Evolutionary conservation across 2,888 invertebrate genomes (phyloP), one percentile per base, ranked within the genome.

Genomic region (Timandra comae): DNA sequence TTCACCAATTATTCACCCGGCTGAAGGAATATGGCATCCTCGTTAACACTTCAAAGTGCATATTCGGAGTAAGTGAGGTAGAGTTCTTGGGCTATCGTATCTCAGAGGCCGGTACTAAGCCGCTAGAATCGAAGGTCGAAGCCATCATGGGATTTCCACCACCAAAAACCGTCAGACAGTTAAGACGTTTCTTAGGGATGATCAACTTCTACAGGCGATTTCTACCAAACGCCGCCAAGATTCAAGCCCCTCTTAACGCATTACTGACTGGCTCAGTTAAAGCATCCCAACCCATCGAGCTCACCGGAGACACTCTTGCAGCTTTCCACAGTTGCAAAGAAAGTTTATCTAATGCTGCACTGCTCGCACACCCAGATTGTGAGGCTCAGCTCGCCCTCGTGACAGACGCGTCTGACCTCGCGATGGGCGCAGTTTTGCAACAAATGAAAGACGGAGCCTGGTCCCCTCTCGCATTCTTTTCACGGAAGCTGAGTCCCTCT

Each of bases 401-500:
- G 0, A 57, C 57, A 0, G 72, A 76, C 33, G 74, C 74, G 1
- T 76, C 73, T 0, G 63, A 71, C 23, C 34, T 21, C 1, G 59
- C 71, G 1, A 54, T 73, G 2, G 75, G 74, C 1, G 69, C 67
- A 1, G 62, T 55, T 0, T 29, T 79, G 6, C 66, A 77, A 30
- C 74, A 75, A 39, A 12, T 27, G 0, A 35, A 41, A 2, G 28
- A 48, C 3, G 30, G 41, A 7, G 9, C 33, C 0, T 59, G 63
- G 57, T 41, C 69, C 41, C 71, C 72, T 0, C 31, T 74, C 2
- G 62, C 60, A 1, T 76, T 72, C 31, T 73, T 63, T 33, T 70
- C 67, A 1, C 46, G 43, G 24, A 69, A 65, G 23, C 40, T 75
- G 1, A 52, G 35, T 11, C 33, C 50, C 3, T 34, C 64, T 0